Percentiles rank a stretch among this genome's conserved stretches.
Evolutionary conservation across 2,888 invertebrate genomes (phyloP).

Genomic region (Idaea biselata): DNA sequence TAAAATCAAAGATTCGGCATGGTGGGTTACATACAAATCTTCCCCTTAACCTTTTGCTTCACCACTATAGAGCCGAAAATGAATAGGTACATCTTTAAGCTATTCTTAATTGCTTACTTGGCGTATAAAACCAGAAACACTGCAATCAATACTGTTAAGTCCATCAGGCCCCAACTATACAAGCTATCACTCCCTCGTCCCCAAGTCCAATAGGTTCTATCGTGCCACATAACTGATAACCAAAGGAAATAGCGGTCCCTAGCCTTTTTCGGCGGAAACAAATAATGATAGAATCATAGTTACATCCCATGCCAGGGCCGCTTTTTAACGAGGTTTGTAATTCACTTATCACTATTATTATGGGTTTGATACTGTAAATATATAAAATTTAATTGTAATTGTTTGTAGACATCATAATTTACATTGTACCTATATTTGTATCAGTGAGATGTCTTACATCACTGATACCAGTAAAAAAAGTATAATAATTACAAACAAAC

Average conservation of each 20-base stretch:
- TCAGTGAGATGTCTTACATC: too few relatives aligned
- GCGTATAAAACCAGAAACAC: neutral
- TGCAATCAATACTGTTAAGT: neutral
- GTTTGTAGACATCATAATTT: too few relatives aligned
- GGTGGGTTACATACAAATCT: too few relatives aligned
- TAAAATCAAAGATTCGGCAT: too few relatives aligned
- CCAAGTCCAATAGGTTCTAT: slow-evolving; percentile 6
- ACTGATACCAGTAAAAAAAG: too few relatives aligned
- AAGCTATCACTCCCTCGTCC: neutral
- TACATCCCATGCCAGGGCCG: neutral
- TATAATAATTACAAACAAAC: too few relatives aligned
- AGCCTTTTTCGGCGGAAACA: slow-evolving; percentile 5
- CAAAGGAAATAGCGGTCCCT: slow-evolving; percentile 17
- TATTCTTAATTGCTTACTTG: neutral
- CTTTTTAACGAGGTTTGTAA: neutral
- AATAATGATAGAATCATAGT: slow-evolving; percentile 14
- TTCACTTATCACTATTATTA: neutral
- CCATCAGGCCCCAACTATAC: neutral
- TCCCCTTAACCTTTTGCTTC: too few relatives aligned
- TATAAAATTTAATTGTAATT: too few relatives aligned
- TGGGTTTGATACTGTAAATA: too few relatives aligned
- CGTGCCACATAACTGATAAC: slow-evolving; percentile 3
- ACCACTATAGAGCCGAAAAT: too few relatives aligned
- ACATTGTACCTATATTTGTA: too few relatives aligned
- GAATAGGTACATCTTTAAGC: too few relatives aligned